These are phyloP conservation scores for Merodon equestris DNA, from an alignment of 2,888 invertebrate species.

Conservation along the genomic window DNA sequence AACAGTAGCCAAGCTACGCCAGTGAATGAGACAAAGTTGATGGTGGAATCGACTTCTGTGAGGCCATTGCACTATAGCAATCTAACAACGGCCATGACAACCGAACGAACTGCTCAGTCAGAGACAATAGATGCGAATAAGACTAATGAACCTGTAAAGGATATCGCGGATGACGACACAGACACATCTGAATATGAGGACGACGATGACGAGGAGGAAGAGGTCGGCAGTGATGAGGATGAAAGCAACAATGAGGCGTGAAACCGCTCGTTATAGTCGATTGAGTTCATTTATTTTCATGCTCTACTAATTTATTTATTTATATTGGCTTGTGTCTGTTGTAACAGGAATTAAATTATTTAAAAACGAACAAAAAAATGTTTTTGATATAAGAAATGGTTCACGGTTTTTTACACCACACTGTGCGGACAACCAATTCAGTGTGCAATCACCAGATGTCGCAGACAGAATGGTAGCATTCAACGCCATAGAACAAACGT, in stretches of 20 bases:
- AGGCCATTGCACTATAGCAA: slow-evolving; percentile 39
- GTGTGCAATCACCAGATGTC: slow-evolving; percentile 14
- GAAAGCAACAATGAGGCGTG: slow-evolving; percentile 51
- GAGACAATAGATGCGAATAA: slow-evolving; percentile 39
- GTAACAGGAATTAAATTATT: too few species aligned
- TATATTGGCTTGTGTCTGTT: slow-evolving; percentile 1
- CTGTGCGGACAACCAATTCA: not conserved
- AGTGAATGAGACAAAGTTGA: slow-evolving; percentile 20
- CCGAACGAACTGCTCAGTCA: slow-evolving; percentile 19
- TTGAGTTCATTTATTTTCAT: slow-evolving; percentile 28
- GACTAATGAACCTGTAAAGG: slow-evolving; percentile 50
- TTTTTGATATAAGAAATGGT: too few species aligned
- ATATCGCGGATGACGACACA: slow-evolving; percentile 20
- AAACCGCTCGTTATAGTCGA: slow-evolving; percentile 25
- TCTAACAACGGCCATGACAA: slow-evolving; percentile 19
- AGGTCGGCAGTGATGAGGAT: slow-evolving; percentile 40
- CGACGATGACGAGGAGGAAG: slow-evolving; percentile 23
- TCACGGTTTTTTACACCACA: not conserved
- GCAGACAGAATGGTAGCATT: not conserved
- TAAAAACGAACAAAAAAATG: slow-evolving; percentile 12
- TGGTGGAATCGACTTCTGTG: slow-evolving; percentile 28
- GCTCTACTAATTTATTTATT: not conserved
- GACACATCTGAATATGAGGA: slow-evolving; percentile 15
- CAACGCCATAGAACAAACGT: not conserved
- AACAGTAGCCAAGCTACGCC: not conserved